Conservation (phyloP, 2,888 invertebrate genomes). For the Zonitis immaculata region DNA sequence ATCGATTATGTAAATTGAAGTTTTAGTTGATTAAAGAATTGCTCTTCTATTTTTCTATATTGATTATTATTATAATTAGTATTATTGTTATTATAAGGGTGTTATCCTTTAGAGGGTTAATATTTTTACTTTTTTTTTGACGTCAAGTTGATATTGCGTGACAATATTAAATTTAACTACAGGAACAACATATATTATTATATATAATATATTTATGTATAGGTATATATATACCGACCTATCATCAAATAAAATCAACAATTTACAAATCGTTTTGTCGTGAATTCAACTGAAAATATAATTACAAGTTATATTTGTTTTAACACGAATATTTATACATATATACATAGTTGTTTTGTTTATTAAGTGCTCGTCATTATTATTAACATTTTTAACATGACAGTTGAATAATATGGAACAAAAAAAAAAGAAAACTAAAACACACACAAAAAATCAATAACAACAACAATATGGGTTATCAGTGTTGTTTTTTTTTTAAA, state of each 20-base stretch:
- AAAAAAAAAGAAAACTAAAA: background rate
- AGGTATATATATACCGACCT: background rate
- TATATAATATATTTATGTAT: background rate
- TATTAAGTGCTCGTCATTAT: background rate
- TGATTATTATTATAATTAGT: background rate
- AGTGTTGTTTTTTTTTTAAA: too few relatives aligned
- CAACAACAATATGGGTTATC: too few relatives aligned
- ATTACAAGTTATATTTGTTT: constrained; percentile 5
- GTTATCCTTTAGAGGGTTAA: too few relatives aligned
- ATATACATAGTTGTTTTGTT: constrained; percentile 1
- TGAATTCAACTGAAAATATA: constrained; percentile 16
- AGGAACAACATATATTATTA: too few relatives aligned
- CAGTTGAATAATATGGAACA: too few relatives aligned
- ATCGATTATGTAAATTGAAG: too few relatives aligned
- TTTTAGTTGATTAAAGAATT: too few relatives aligned
- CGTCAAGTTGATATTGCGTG: background rate
- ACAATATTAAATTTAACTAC: background rate
- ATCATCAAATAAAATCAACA: constrained; percentile 20
- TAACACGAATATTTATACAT: constrained; percentile 6
- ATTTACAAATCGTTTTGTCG: constrained; percentile 25
- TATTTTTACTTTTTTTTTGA: background rate
- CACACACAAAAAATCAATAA: too few relatives aligned
- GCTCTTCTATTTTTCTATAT: too few relatives aligned
- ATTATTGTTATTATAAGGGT: background rate
- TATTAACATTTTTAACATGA: background rate